Evolutionary conservation across 1,140 invertebrate genomes (phyloP), one percentile per base, ranked within the genome.

Genomic region (Drosophila kurseongensis): DNA sequence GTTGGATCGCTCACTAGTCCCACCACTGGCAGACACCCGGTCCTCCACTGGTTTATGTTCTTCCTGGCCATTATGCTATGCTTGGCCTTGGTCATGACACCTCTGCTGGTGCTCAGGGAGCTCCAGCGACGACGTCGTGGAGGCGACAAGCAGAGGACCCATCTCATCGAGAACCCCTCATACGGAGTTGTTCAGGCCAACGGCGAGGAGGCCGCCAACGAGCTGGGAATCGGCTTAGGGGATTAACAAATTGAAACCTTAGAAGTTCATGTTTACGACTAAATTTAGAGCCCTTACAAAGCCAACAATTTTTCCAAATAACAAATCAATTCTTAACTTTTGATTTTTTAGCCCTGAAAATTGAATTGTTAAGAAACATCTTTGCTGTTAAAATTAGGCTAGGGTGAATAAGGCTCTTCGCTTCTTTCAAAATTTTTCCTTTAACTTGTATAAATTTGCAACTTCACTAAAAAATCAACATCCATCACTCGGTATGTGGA

Each of bases 121-220:
- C 36, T 84, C 18, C 79, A 79, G 13, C 75, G 85, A 0, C 74
- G 85, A 0, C 56, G 62, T 4, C 27, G 66, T 5, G 27, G 16
- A 4, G 57, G 59, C 14, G 86, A 90, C 27, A 81, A 90, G 44
- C 79, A 78, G 10, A 59, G 61, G 13, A 57, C 71, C 0, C 65
- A 80, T 29, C 71, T 92, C 0, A 92, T 92, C 29, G 91, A 92
- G 51, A 92, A 92, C 66, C 91, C 91, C 38, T 79, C 74, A 4
- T 92, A 91, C 27, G 91, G 91, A 3, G 77, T 90, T 5, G 51
- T 77, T 0, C 27, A 90, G 41, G 80, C 91, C 4, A 75, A 57
- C 27, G 75, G 51, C 8, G 80, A 78, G 7, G 86, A 90, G n/a
- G 63, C 55, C 2, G 10, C 50, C 36, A 38, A 40, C 14, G 74